Evolutionary conservation across 2,113 vertebrate genomes (phyloP).

Genomic region (Apodemus speciosus): DNA sequence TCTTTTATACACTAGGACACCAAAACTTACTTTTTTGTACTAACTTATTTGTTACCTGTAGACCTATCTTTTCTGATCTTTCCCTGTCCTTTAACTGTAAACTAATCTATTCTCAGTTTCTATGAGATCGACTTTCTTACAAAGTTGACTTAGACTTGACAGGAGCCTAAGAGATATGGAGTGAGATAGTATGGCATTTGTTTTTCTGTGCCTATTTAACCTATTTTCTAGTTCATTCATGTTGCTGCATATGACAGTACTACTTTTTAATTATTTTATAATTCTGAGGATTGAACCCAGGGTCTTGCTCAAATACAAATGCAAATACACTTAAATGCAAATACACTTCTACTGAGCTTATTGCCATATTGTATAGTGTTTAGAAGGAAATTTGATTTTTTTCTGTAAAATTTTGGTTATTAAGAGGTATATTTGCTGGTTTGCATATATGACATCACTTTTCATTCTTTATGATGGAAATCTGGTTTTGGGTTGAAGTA

Average conservation of each 20-base stretch:
- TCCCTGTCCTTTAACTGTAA: not conserved
- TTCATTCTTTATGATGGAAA: not conserved
- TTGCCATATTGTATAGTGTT: not conserved
- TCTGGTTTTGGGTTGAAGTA: not conserved
- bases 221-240: not conserved
- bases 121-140: not conserved
- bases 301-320: too few relatives aligned
- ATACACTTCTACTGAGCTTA: not conserved
- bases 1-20: not conserved
- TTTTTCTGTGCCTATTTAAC: not conserved
- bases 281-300: not conserved
- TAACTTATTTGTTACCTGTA: not conserved
- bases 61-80: not conserved
- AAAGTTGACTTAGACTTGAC: not conserved
- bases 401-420: not conserved
- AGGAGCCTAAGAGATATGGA: not conserved
- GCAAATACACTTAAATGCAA: not conserved
- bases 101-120: not conserved
- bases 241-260: not conserved
- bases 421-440: conserved; percentile 11
- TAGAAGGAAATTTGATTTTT: conserved; percentile 10
- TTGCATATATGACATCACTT: not conserved
- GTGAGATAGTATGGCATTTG: not conserved
- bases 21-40: not conserved
- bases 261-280: not conserved